A percentile compares a stretch with the other conserved stretches of the same genome.
Evolutionary conservation across 1,140 invertebrate genomes (phyloP).

Genomic region (Drosophila tropicalis): DNA sequence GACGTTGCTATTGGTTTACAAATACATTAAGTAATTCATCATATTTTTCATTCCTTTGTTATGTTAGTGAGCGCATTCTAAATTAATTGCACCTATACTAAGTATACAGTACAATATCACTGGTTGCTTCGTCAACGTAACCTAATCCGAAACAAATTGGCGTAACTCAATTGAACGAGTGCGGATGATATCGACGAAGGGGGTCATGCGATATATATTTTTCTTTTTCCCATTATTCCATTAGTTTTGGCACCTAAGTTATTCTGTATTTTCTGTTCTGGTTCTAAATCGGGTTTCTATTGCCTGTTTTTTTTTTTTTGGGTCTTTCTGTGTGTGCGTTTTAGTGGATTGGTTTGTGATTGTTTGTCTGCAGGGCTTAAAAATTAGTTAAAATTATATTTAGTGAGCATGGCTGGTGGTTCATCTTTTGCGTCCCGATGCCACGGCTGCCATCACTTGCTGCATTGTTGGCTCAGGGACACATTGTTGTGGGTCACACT

Average conservation of each 20-base stretch:
- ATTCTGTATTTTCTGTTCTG: constrained; percentile 28
- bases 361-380: constrained; percentile 81
- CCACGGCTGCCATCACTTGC: constrained; percentile 92
- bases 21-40: constrained; percentile 61
- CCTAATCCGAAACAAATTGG: constrained; percentile 77
- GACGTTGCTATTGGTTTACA: constrained; percentile 40
- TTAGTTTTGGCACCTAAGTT: constrained; percentile 66
- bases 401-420: constrained; percentile 82
- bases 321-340: constrained; percentile 47
- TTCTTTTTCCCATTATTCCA: constrained; percentile 31
- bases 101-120: constrained; percentile 84
- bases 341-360: constrained; percentile 59
- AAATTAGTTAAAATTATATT: constrained; percentile 82
- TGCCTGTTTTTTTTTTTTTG: constrained; percentile 31
- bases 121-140: constrained; percentile 83
- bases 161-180: constrained; percentile 70
- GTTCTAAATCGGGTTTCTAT: constrained; percentile 44
- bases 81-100: constrained; percentile 84
- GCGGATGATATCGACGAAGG: constrained; percentile 47
- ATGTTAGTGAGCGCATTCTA: constrained; percentile 76
- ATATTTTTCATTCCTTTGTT: too few relatives aligned
- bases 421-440: constrained; percentile 88
- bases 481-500: constrained; percentile 94
- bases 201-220: constrained; percentile 31
- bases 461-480: constrained; percentile 93